phyloP scores from a whole-genome alignment of 1,140 invertebrate species.

The Scaptomyza pallida region DNA sequence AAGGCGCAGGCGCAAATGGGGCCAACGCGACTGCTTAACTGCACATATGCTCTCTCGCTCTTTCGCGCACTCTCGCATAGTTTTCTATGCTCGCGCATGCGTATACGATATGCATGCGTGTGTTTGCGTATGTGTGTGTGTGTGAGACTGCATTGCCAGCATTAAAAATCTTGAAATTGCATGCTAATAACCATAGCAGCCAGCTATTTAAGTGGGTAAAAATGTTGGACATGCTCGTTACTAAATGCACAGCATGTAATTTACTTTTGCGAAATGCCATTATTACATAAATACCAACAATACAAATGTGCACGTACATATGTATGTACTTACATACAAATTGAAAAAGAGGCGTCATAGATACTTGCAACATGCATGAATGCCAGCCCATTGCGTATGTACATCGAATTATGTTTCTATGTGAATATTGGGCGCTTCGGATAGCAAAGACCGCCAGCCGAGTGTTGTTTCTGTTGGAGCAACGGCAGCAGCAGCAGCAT shows the following conservation, averaged over 20 bases:
- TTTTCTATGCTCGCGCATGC: slow-evolving; percentile 10
- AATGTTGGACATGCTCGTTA: slow-evolving; percentile 81
- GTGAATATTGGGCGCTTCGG: slow-evolving; percentile 18
- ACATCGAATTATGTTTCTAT: not conserved
- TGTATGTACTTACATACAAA: not conserved
- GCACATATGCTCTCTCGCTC: not conserved
- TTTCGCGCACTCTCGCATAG: not conserved
- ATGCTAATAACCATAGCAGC: slow-evolving; percentile 70
- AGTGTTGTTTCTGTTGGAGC: slow-evolving; percentile 1
- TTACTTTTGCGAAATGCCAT: slow-evolving; percentile 68
- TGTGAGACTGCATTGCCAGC: slow-evolving; percentile 58
- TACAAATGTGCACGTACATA: not conserved
- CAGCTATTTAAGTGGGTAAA: slow-evolving; percentile 76
- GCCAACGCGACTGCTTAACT: slow-evolving; percentile 47
- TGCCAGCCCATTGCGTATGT: not conserved
- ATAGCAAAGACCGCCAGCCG: slow-evolving; percentile 1
- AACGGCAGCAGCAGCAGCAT: slow-evolving; percentile 43
- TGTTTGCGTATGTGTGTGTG: slow-evolving; percentile 7
- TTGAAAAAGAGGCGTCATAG: slow-evolving; percentile 4
- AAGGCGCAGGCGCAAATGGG: slow-evolving; percentile 47
- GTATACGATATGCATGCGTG: slow-evolving; percentile 1
- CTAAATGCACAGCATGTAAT: slow-evolving; percentile 77
- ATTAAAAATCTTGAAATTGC: slow-evolving; percentile 80
- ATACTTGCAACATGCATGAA: slow-evolving; percentile 3
- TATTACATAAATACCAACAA: slow-evolving; percentile 43